These are phyloP conservation scores for Morus bassanus DNA, from an alignment of 2,797 vertebrate species.

Conservation along the genomic window DNA sequence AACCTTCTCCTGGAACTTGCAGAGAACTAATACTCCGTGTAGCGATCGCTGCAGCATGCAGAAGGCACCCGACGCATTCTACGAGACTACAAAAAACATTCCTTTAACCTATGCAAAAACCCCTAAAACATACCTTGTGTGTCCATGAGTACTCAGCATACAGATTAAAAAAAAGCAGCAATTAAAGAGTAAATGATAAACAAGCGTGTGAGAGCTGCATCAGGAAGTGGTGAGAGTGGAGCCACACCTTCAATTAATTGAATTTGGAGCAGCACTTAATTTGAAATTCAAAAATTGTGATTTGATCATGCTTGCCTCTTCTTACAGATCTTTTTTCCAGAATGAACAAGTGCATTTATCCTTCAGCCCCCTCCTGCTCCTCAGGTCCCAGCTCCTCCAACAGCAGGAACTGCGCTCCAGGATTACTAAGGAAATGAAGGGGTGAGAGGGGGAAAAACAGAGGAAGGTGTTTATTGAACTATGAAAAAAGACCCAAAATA, in stretches of 20 bases:
- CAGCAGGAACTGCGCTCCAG: background rate
- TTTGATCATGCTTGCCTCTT: background rate
- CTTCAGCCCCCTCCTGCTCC: background rate
- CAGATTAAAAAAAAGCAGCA: background rate
- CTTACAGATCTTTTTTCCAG: background rate
- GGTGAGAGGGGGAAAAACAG: background rate
- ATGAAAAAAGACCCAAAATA: background rate
- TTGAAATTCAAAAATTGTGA: background rate
- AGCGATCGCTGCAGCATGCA: rapidly evolving
- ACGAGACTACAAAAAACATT: background rate
- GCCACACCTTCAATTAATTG: background rate
- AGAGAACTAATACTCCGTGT: rapidly evolving
- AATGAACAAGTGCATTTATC: background rate
- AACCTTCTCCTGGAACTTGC: background rate
- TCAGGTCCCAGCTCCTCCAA: background rate
- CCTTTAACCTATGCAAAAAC: background rate
- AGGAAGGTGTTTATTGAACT: background rate
- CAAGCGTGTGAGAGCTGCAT: rapidly evolving
- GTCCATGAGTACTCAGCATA: background rate
- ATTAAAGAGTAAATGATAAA: background rate
- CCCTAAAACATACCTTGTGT: background rate
- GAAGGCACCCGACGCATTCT: background rate
- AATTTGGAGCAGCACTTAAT: background rate
- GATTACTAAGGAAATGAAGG: background rate
- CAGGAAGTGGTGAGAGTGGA: background rate